Percentiles rank a stretch among this genome's conserved stretches.
These are phyloP conservation scores for Nasonia longicornis DNA, from an alignment of 1,140 invertebrate genomes.

Conservation along the genomic window DNA sequence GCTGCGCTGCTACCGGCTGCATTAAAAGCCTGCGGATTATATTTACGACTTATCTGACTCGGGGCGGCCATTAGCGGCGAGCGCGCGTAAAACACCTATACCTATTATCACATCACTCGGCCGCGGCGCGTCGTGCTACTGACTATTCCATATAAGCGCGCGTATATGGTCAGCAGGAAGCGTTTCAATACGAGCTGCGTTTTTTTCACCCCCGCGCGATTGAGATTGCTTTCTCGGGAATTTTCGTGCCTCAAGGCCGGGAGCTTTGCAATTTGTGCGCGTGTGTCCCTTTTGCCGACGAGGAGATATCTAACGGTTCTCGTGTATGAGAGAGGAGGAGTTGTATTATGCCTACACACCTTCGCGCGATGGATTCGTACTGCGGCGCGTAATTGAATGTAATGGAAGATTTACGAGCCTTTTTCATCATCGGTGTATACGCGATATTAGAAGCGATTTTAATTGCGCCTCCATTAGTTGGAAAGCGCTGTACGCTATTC, in stretches of 20 bases:
- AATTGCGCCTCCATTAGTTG: too few species aligned
- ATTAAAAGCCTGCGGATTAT: slow-evolving; percentile 21
- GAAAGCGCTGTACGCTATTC: too few species aligned
- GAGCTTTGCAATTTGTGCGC: not conserved
- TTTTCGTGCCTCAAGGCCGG: not conserved
- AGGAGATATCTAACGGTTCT: slow-evolving; percentile 1
- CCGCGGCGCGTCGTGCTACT: not conserved
- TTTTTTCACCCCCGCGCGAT: not conserved
- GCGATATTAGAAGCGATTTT: too few species aligned
- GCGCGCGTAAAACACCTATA: slow-evolving; percentile 17
- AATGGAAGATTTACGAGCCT: too few species aligned
- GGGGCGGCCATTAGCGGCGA: slow-evolving; percentile 6
- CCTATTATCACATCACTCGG: slow-evolving; percentile 32
- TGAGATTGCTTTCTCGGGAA: not conserved
- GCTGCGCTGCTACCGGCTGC: slow-evolving; percentile 3
- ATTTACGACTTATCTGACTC: slow-evolving; percentile 26
- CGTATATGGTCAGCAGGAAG: not conserved
- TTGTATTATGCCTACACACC: not conserved
- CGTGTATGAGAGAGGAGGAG: not conserved
- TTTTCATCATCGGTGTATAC: too few species aligned
- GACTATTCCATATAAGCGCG: not conserved
- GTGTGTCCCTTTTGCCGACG: not conserved
- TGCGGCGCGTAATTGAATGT: not conserved
- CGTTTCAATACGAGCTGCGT: not conserved
- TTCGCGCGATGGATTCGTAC: not conserved